These are phyloP conservation scores for Eupithecia insigniata DNA, from an alignment of 2,888 invertebrate species.

Conservation along the genomic window DNA sequence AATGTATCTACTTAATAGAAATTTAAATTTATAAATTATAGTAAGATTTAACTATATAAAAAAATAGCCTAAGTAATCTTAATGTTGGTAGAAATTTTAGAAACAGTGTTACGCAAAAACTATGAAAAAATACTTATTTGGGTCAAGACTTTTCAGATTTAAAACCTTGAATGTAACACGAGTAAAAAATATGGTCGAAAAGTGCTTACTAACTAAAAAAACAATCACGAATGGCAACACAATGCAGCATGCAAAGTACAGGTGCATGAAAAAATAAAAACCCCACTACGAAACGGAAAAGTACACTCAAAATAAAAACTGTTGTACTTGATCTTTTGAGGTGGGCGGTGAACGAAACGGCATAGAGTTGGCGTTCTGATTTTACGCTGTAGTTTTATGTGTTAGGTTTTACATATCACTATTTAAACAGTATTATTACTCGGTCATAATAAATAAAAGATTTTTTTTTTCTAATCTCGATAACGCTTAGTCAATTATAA, in stretches of 20 bases:
- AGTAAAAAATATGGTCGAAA: not conserved
- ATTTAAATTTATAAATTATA: no score
- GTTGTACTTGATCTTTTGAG: conserved; percentile 77
- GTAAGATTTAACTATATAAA: no score
- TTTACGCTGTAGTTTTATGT: not conserved
- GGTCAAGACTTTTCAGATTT: not conserved
- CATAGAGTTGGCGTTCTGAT: not conserved
- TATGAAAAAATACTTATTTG: not conserved
- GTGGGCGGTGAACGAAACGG: conserved; percentile 52
- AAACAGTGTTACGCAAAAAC: not conserved
- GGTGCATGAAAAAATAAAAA: conserved; percentile 71
- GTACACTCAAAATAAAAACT: conserved; percentile 75
- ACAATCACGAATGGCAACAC: conserved; percentile 35
- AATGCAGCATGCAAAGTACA: conserved; percentile 54
- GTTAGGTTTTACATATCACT: not conserved
- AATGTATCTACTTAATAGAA: no score
- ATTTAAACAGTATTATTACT: not conserved
- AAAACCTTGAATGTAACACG: not conserved
- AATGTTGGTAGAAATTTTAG: not conserved
- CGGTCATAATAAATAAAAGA: not conserved
- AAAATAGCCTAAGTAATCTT: not conserved
- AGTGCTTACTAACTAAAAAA: conserved; percentile 18
- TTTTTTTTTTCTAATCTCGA: not conserved
- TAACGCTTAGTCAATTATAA: not conserved
- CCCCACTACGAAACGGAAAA: conserved; percentile 65